A percentile compares a stretch with the other conserved stretches of the same genome.
Conservation (phyloP, 2,113 vertebrate genomes). For the Grallaria varia region DNA sequence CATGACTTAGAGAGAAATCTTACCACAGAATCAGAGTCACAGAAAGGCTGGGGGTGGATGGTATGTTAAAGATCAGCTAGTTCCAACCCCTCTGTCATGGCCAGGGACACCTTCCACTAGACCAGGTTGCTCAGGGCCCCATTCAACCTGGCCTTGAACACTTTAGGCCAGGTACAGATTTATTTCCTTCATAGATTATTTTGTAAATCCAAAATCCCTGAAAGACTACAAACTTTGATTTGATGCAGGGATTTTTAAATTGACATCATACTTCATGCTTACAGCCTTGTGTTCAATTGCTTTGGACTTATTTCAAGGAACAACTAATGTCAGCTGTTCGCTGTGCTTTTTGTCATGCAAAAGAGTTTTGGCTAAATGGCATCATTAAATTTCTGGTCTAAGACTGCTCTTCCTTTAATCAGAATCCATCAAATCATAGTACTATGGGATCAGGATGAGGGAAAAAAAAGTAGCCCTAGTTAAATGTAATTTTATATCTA, state of each 20-base stretch:
- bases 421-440: neutral
- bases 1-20: neutral
- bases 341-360: neutral
- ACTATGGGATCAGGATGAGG: neutral
- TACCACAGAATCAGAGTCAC: neutral
- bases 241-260: neutral
- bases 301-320: constrained; percentile 1
- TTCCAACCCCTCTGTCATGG: neutral
- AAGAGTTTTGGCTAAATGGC: neutral
- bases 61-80: neutral
- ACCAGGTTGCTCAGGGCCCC: neutral
- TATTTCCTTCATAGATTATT: neutral
- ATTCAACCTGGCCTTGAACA: neutral
- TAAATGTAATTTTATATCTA: neutral
- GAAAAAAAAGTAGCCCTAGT: neutral
- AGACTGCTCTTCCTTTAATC: neutral
- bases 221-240: neutral
- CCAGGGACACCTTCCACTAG: neutral
- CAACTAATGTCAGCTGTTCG: neutral
- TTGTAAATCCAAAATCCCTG: neutral
- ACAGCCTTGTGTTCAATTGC: neutral
- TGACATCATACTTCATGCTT: neutral
- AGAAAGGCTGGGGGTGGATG: neutral
- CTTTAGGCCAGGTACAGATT: neutral
- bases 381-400: neutral